A percentile compares a stretch with the other conserved stretches of the same genome.
Evolutionary conservation across 2,888 invertebrate genomes (phyloP).

Genomic region (Harpagoxenus sublaevis): DNA sequence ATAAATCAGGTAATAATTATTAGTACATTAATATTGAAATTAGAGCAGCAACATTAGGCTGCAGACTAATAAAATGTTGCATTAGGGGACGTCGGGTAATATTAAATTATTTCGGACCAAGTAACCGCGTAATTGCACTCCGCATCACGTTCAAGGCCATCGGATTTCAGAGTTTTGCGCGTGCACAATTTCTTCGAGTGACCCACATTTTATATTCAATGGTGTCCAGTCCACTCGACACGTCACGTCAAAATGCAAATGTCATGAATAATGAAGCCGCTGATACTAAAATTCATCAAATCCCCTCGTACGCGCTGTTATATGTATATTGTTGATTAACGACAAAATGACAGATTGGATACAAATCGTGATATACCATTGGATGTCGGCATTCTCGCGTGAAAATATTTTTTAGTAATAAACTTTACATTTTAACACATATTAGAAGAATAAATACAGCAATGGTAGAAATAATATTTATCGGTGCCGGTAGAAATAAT

Average conservation of each 20-base stretch:
- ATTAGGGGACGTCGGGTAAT: not conserved
- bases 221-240: slow-evolving; percentile 50
- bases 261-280: slow-evolving; percentile 39
- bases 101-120: slow-evolving; percentile 28
- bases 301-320: not conserved
- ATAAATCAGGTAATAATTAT: not conserved
- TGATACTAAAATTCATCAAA: slow-evolving; percentile 1
- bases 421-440: not conserved
- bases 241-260: slow-evolving; percentile 36
- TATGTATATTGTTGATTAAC: not conserved
- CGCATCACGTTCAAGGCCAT: slow-evolving; percentile 65
- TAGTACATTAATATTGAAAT: not conserved
- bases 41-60: not conserved
- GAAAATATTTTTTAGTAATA: not conserved
- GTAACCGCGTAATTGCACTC: slow-evolving; percentile 51
- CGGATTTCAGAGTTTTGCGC: slow-evolving; percentile 44
- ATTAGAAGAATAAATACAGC: not conserved
- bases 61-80: not conserved
- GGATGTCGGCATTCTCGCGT: not conserved
- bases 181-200: slow-evolving; percentile 64
- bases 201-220: slow-evolving; percentile 66
- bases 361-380: not conserved
- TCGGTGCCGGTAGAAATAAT: not conserved
- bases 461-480: not conserved
- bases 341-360: not conserved